Percentiles rank a stretch among this genome's conserved stretches.
Evolutionary conservation across 2,797 vertebrate species (phyloP).

Genomic region (Todus mexicanus): DNA sequence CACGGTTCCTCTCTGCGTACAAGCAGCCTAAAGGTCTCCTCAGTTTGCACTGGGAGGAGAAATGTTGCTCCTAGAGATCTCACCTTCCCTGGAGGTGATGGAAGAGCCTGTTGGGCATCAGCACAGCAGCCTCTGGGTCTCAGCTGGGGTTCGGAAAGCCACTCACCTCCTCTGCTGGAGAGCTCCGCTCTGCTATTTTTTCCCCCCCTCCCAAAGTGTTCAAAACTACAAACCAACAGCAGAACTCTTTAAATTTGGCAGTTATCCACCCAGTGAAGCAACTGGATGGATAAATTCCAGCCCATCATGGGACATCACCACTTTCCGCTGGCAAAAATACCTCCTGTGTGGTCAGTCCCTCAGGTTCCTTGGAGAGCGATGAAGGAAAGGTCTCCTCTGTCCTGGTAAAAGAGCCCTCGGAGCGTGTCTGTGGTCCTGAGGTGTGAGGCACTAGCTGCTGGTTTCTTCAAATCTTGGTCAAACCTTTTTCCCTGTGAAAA

Average conservation of each 20-base stretch:
- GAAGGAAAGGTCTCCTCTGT: neutral
- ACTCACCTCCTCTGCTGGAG: neutral
- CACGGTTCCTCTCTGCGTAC: neutral
- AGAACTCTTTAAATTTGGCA: neutral
- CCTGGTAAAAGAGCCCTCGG: no score
- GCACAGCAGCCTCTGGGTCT: neutral
- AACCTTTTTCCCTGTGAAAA: neutral
- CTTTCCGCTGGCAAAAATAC: neutral
- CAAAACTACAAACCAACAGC: neutral
- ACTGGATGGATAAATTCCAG: neutral
- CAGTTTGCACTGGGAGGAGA: neutral
- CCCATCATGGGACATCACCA: accelerated
- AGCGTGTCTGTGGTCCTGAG: neutral
- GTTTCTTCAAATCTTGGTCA: neutral
- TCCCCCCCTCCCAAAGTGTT: neutral
- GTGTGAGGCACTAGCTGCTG: neutral
- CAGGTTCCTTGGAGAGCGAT: neutral
- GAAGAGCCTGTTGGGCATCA: neutral
- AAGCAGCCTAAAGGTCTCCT: neutral
- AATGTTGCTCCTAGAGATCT: neutral
- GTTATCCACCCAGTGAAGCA: neutral
- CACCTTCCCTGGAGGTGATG: neutral
- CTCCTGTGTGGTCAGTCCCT: accelerated
- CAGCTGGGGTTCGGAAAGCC: neutral
- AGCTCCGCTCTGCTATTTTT: neutral